Evolutionary conservation across 2,888 invertebrate genomes (phyloP).

Genomic region (Drosophila diplacantha): DNA sequence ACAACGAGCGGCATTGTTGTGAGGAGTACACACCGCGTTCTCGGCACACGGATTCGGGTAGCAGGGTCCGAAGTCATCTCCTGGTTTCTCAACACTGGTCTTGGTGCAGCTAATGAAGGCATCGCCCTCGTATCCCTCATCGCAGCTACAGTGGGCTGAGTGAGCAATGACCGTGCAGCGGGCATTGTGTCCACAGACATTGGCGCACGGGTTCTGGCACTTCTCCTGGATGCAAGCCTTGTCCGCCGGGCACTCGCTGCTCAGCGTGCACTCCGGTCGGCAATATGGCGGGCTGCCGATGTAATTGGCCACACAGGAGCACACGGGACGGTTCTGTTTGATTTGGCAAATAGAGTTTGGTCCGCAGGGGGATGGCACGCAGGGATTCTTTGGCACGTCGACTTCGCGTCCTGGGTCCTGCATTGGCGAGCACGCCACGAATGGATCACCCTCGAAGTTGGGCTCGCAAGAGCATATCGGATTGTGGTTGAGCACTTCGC

Average conservation of each 20-base stretch:
- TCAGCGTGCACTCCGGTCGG: conserved; percentile 89
- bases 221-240: conserved; percentile 89
- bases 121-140: conserved; percentile 87
- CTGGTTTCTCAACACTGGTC: conserved; percentile 76
- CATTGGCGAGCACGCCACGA: conserved; percentile 81
- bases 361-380: conserved; percentile 84
- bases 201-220: conserved; percentile 88
- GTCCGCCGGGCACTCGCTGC: conserved; percentile 87
- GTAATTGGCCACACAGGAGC: conserved; percentile 88
- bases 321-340: conserved; percentile 86
- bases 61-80: conserved; percentile 80
- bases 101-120: conserved; percentile 88
- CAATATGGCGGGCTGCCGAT: conserved; percentile 90
- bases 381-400: conserved; percentile 79
- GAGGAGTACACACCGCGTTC: conserved; percentile 87
- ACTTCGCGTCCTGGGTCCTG: conserved; percentile 70
- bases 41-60: conserved; percentile 90
- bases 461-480: conserved; percentile 89
- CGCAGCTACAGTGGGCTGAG: conserved; percentile 88
- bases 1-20: conserved; percentile 85
- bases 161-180: conserved; percentile 88
- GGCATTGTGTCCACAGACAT: conserved; percentile 88
- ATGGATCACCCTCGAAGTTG: conserved; percentile 89
- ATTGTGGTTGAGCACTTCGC: conserved; percentile 89
- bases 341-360: conserved; percentile 91